phyloP scores from a whole-genome alignment of 2,797 vertebrate genomes.

The Lithobates sylvaticus region DNA sequence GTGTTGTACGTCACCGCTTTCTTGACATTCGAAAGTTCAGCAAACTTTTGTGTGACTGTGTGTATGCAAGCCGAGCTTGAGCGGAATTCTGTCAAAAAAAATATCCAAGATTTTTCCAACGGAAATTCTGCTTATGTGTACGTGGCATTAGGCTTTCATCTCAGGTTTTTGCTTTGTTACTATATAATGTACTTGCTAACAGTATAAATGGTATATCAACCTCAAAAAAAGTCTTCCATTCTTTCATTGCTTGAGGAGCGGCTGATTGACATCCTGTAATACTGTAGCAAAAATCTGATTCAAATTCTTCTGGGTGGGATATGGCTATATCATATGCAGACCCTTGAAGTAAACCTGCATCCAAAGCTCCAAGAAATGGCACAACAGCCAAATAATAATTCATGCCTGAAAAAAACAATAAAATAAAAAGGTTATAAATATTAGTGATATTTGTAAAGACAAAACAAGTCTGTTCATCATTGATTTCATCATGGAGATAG shows the following conservation, averaged over 20 bases:
- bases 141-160: no score
- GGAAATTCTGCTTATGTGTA: no score
- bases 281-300: conserved; percentile 77
- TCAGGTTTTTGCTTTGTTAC: background rate
- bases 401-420: conserved; percentile 73
- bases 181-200: background rate
- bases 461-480: no score
- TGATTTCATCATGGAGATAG: no score
- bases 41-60: no score
- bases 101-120: no score
- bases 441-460: no score
- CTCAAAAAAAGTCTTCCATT: conserved; percentile 85
- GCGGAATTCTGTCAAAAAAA: no score
- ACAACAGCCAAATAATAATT: conserved; percentile 82
- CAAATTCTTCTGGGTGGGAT: conserved; percentile 70
- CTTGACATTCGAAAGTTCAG: no score
- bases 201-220: conserved; percentile 68
- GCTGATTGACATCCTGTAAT: conserved; percentile 73
- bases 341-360: conserved; percentile 79
- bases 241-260: conserved; percentile 74
- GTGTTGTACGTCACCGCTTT: no score
- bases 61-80: no score
- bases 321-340: conserved; percentile 73
- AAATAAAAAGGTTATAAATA: no score
- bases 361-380: conserved; percentile 85